Base-by-base conservation (phyloP, 1,140 invertebrate species). In the Anagrus nilaparvatae region DNA sequence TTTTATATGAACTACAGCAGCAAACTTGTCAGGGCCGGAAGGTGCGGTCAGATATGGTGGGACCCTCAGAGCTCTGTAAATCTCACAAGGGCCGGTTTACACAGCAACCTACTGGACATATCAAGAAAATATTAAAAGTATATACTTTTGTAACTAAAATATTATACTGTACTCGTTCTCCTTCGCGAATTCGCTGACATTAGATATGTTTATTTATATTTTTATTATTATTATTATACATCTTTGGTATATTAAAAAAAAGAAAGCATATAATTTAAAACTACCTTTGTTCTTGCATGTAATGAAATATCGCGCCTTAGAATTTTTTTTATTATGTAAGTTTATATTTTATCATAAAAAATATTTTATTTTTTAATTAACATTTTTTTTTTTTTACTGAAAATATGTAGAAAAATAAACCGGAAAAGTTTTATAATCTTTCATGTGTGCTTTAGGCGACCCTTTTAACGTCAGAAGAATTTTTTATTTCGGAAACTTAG, bases 81-180 rank as follows among this genome's bases (percentile, higher is more conserved):
- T 69, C 66, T 67, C 66, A 69, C 66, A 69, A 60, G 65, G 63
- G 63, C 63, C 65, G 58, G 65, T 61, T 67, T 67, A 69, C 66
- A 63, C 60, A 63, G 51, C 46, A 58, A 57, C 57, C 52, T 6
- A 6, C 24, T 8, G 24, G 6, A 27, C 24, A 27, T 12, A 27
- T 12, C n/a, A n/a, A n/a, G n/a, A n/a, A n/a, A 27, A n/a, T 8
- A 6, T 27, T 27, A n/a, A 6, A 27, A 6, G 12, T 12, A 27
- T 12, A 7, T 27, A 27, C 24, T 8, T 12, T 8, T 6, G 24
- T 27, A 27, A 6, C 6, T 27, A 27, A n/a, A 27, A n/a, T 27
- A 6, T 12, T 27, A 27, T 12, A 27, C n/a, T 27, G 24, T 12
- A n/a, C 24, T 8, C 6, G 12, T 6, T 44, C 55, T 58, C 51